phyloP scores from a whole-genome alignment of 2,113 vertebrate species.

The Centropus bengalensis region DNA sequence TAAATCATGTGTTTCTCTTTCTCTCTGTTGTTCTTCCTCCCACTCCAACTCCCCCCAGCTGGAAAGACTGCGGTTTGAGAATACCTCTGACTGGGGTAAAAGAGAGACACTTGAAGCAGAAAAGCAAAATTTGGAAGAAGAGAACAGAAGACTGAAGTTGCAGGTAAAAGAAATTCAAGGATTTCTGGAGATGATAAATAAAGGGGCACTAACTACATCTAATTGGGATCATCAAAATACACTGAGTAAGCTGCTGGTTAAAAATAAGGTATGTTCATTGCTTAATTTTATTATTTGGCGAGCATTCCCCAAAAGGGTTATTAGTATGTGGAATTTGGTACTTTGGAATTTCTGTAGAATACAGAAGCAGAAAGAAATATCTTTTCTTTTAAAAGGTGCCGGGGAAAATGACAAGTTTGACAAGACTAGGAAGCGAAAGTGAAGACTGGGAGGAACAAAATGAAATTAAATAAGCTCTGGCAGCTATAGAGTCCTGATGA shows the following conservation, averaged over 20 bases:
- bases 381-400: background rate
- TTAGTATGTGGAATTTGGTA: background rate
- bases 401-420: background rate
- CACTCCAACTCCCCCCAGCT: background rate
- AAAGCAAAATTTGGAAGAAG: conserved; percentile 58
- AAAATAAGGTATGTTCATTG: background rate
- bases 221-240: background rate
- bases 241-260: background rate
- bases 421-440: background rate
- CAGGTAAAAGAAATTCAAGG: conserved; percentile 59
- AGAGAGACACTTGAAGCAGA: conserved; percentile 17
- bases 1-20: background rate
- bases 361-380: background rate
- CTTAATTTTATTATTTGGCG: background rate
- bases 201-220: background rate
- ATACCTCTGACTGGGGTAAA: conserved; percentile 20
- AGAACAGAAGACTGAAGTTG: conserved; percentile 52
- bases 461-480: background rate
- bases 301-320: background rate
- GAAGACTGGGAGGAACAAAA: background rate
- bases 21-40: background rate
- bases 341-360: background rate
- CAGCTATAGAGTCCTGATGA: background rate
- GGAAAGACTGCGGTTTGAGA: conserved; percentile 42
- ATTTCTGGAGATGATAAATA: background rate